A percentile compares a stretch with the other conserved stretches of the same genome.
Conservation (phyloP, 1,140 invertebrate species). For the Nephila pilipes region DNA sequence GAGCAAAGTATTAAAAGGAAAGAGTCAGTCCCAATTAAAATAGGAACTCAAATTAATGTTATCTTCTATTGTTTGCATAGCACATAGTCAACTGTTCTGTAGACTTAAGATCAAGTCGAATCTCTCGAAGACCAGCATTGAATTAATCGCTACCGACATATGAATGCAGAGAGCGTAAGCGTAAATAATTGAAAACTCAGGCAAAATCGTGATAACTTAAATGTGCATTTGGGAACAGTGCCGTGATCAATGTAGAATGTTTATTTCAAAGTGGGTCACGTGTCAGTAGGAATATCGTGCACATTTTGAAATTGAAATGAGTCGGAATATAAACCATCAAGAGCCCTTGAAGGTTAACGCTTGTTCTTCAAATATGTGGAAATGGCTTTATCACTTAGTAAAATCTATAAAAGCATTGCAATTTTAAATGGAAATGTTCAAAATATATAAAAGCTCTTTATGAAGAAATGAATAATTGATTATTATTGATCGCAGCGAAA, state of each 20-base stretch:
- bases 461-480: conserved; percentile 18
- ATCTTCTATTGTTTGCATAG: neutral
- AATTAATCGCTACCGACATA: conserved; percentile 13
- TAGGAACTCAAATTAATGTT: neutral
- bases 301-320: conserved; percentile 24
- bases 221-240: neutral
- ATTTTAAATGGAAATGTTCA: neutral
- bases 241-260: conserved; percentile 38
- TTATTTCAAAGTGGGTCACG: conserved; percentile 49
- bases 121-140: neutral
- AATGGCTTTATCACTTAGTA: conserved; percentile 3
- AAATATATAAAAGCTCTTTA: neutral
- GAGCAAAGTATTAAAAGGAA: neutral
- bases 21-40: neutral
- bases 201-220: conserved; percentile 45
- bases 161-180: neutral
- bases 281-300: conserved; percentile 55
- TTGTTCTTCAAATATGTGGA: neutral
- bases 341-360: neutral
- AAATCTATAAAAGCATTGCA: neutral
- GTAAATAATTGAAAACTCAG: conserved; percentile 27
- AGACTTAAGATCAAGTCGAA: neutral
- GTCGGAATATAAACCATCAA: neutral
- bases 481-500: neutral
- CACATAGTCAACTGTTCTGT: neutral